phyloP scores from a whole-genome alignment of 2,888 invertebrate species.

The Malthinus seriepunctatus region DNA sequence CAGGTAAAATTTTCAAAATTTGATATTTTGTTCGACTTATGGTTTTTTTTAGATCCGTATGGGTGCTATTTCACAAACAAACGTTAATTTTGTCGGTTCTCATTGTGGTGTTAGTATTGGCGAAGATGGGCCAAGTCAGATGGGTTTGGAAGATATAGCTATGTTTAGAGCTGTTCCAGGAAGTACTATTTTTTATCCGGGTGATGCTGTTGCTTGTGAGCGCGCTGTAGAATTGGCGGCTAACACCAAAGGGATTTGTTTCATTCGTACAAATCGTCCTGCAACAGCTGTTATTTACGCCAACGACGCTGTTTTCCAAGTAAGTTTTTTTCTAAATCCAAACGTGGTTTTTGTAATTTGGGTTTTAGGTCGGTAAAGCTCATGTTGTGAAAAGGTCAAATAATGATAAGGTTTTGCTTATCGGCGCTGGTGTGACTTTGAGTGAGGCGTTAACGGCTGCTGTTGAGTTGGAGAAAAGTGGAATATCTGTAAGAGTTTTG shows the following conservation, averaged over 20 bases:
- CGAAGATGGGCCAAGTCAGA: conserved; percentile 98
- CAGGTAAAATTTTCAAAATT: conserved; percentile 62
- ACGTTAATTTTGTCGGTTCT: conserved; percentile 95
- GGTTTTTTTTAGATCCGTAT: conserved; percentile 77
- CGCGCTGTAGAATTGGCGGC: conserved; percentile 95
- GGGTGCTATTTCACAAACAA: conserved; percentile 98
- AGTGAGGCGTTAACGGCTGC: conserved; percentile 89
- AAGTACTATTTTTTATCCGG: conserved; percentile 76
- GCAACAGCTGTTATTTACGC: conserved; percentile 84
- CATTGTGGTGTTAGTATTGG: conserved; percentile 99
- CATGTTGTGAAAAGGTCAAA: conserved; percentile 76
- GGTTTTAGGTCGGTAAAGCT: conserved; percentile 69
- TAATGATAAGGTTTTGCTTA: conserved; percentile 81
- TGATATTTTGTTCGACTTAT: neutral
- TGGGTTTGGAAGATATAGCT: conserved; percentile 98
- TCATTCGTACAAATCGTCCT: conserved; percentile 94
- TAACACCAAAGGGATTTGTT: conserved; percentile 92
- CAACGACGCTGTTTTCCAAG: conserved; percentile 80
- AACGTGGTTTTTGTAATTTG: neutral
- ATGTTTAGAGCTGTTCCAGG: conserved; percentile 93
- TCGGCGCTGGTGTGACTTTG: conserved; percentile 94
- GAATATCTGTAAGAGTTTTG: conserved; percentile 79
- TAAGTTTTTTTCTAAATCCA: conserved; percentile 50
- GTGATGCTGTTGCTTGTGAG: conserved; percentile 94
- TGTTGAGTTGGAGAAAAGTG: conserved; percentile 68